These are phyloP conservation scores for Brachionus rubens DNA, from an alignment of 1,140 invertebrate species.

Conservation along the genomic window DNA sequence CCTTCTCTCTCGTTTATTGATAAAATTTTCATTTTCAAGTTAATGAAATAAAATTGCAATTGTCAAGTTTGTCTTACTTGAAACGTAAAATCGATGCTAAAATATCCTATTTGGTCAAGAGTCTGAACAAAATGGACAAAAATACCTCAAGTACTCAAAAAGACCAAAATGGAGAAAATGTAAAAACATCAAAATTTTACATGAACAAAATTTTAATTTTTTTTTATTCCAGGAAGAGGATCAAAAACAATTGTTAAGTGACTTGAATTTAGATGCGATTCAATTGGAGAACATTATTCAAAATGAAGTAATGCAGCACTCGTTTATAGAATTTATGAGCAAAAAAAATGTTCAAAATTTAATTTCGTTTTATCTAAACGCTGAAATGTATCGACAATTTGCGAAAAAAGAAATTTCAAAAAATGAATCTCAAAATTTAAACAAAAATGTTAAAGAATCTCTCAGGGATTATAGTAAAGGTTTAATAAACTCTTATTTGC, in stretches of 20 bases:
- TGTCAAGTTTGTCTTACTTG: conserved; percentile 80
- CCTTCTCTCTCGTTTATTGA: too few species aligned
- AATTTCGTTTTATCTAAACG: conserved; percentile 77
- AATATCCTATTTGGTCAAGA: conserved; percentile 65
- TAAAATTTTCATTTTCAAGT: conserved; percentile 58
- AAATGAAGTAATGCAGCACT: conserved; percentile 74
- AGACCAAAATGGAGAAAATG: conserved; percentile 48
- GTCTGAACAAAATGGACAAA: conserved; percentile 56
- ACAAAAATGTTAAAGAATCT: background rate
- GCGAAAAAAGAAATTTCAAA: conserved; percentile 29
- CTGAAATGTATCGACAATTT: conserved; percentile 62
- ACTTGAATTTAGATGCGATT: conserved; percentile 68
- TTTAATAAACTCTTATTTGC: conserved; percentile 33
- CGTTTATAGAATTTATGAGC: conserved; percentile 78
- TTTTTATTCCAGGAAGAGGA: background rate
- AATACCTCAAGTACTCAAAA: conserved; percentile 49
- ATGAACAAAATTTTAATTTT: background rate
- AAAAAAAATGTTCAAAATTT: conserved; percentile 71
- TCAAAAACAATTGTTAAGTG: conserved; percentile 58
- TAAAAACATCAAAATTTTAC: too few species aligned
- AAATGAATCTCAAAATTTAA: background rate
- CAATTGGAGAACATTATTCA: conserved; percentile 74
- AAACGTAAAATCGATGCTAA: conserved; percentile 69
- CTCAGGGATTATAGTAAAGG: conserved; percentile 3
- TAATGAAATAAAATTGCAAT: conserved; percentile 76